These are phyloP conservation scores for Bubo blakistoni DNA, from an alignment of 2,113 vertebrate species.

Conservation along the genomic window DNA sequence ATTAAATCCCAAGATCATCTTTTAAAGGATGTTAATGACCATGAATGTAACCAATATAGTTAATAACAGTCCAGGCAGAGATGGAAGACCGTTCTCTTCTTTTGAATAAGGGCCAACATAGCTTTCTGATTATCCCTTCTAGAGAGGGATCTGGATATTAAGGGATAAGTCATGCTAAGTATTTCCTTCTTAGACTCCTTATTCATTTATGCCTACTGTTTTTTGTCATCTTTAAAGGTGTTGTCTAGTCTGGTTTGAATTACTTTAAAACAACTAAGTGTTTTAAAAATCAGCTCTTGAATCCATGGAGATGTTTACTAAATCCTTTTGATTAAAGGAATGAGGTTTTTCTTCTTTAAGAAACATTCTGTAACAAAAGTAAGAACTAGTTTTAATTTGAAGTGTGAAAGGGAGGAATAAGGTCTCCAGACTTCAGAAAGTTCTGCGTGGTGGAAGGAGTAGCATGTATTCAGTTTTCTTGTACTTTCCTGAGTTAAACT, in stretches of 20 bases:
- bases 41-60: constrained; percentile 32
- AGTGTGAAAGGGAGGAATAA: neutral
- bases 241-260: constrained; percentile 42
- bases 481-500: neutral
- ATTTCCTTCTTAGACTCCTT: constrained; percentile 43
- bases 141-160: constrained; percentile 38
- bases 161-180: constrained; percentile 29
- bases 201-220: constrained; percentile 8
- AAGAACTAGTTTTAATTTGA: neutral
- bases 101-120: constrained; percentile 35
- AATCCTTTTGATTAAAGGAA: constrained; percentile 17
- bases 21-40: constrained; percentile 40
- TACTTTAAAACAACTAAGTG: constrained; percentile 21
- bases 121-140: constrained; percentile 53
- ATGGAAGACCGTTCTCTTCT: constrained; percentile 5
- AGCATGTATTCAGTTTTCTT: neutral
- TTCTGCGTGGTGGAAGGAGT: neutral
- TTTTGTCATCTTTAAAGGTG: constrained; percentile 60
- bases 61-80: constrained; percentile 25
- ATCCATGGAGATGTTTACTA: constrained; percentile 16
- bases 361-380: neutral
- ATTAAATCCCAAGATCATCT: constrained; percentile 21
- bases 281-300: neutral
- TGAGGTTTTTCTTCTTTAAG: neutral
- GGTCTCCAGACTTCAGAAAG: neutral